These are phyloP conservation scores for Bombus turneri DNA, from an alignment of 1,140 invertebrate species.

Conservation along the genomic window DNA sequence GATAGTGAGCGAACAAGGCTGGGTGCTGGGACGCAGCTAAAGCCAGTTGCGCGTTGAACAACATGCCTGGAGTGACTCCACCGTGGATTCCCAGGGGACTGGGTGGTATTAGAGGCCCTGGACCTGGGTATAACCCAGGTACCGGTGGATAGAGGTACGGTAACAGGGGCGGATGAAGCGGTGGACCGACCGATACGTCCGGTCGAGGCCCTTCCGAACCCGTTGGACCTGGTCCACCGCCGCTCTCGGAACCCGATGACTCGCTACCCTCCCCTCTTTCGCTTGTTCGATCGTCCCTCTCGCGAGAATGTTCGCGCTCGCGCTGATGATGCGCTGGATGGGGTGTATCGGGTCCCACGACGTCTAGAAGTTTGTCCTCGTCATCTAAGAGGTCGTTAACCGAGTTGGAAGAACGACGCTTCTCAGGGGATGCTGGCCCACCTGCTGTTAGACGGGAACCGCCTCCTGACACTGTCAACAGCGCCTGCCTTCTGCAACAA, in stretches of 20 bases:
- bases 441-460: conserved; percentile 78
- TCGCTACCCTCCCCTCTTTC: conserved; percentile 81
- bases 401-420: conserved; percentile 84
- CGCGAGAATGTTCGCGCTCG: conserved; percentile 79
- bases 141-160: conserved; percentile 94
- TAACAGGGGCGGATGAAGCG: conserved; percentile 92
- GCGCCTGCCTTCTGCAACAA: conserved; percentile 87
- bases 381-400: conserved; percentile 86
- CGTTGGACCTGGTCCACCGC: conserved; percentile 83
- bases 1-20: conserved; percentile 87
- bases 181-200: conserved; percentile 93
- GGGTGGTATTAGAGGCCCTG: conserved; percentile 87
- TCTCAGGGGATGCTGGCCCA: conserved; percentile 89
- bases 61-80: conserved; percentile 87
- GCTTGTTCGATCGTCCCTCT: conserved; percentile 79
- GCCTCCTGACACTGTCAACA: conserved; percentile 81
- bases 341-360: conserved; percentile 92
- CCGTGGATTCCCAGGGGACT: conserved; percentile 85
- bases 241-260: conserved; percentile 82
- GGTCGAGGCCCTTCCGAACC: conserved; percentile 88
- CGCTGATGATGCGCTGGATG: conserved; percentile 84
- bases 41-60: conserved; percentile 92
- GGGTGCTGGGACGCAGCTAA: conserved; percentile 90
- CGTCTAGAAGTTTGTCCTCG: conserved; percentile 93
- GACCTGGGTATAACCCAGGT: conserved; percentile 89